Conservation (phyloP, 1,140 invertebrate species). For the Zaprionus africanus region DNA sequence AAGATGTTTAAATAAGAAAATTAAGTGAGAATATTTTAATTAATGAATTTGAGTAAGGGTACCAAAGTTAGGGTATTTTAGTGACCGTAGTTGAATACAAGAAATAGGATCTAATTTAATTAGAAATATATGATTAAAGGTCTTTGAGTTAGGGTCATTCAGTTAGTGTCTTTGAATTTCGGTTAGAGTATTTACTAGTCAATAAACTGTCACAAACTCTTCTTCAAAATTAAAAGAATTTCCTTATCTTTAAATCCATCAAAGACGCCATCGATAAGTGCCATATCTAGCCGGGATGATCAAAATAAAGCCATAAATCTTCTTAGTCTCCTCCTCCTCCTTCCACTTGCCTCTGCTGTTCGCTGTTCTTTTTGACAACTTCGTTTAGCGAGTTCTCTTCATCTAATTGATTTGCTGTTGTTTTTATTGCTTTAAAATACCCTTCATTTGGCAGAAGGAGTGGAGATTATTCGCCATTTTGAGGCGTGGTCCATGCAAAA, state of each 20-base stretch:
- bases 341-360: neutral
- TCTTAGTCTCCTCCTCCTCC: neutral
- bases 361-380: slow-evolving; percentile 5
- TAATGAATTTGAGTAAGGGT: too few relatives aligned
- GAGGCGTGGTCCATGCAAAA: slow-evolving; percentile 64
- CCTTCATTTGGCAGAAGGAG: neutral
- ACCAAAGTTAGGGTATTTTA: too few relatives aligned
- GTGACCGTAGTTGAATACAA: too few relatives aligned
- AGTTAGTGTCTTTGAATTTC: too few relatives aligned
- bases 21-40: too few relatives aligned
- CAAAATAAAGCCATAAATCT: slow-evolving; percentile 9
- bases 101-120: too few relatives aligned
- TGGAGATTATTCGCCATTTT: neutral
- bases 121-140: too few relatives aligned
- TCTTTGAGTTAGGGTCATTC: too few relatives aligned
- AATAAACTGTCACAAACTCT: neutral
- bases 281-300: neutral
- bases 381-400: neutral
- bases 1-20: too few relatives aligned
- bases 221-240: neutral
- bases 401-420: slow-evolving; percentile 60
- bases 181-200: neutral
- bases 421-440: slow-evolving; percentile 56
- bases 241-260: neutral
- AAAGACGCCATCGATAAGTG: neutral